A percentile compares a stretch with the other conserved stretches of the same genome.
These are phyloP conservation scores for Synanthedon formicaeformis DNA, from an alignment of 2,888 invertebrate genomes.

Conservation along the genomic window DNA sequence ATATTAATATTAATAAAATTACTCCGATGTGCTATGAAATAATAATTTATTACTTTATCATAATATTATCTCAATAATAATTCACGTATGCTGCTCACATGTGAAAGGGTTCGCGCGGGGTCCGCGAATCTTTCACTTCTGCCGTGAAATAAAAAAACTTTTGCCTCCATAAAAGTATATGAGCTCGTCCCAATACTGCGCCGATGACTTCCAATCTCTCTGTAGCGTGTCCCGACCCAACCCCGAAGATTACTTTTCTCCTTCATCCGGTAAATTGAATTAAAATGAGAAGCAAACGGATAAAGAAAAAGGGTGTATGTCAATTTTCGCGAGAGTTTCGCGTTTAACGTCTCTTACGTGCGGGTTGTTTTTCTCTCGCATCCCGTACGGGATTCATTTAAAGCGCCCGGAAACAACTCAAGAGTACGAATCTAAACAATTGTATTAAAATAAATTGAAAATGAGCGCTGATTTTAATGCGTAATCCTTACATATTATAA, in stretches of 20 bases:
- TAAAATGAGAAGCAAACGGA: constrained; percentile 65
- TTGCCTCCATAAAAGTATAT: constrained; percentile 64
- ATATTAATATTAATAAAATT: no score
- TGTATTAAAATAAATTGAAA: background rate
- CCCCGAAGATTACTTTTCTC: constrained; percentile 66
- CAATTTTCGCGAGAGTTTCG: constrained; percentile 50
- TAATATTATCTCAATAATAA: constrained; percentile 25
- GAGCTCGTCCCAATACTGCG: constrained; percentile 66
- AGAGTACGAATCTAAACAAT: background rate
- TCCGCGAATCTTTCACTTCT: constrained; percentile 58
- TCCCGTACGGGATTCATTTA: background rate
- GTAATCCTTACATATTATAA: no score
- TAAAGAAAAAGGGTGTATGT: constrained; percentile 55
- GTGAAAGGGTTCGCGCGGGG: constrained; percentile 32
- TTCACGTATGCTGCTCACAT: constrained; percentile 43
- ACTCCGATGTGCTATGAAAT: no score
- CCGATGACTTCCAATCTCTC: constrained; percentile 67
- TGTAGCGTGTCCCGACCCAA: constrained; percentile 57
- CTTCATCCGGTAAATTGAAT: constrained; percentile 67
- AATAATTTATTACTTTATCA: background rate
- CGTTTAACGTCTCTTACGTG: constrained; percentile 35
- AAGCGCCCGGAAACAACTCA: background rate
- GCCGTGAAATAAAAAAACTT: constrained; percentile 58
- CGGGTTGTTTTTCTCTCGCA: constrained; percentile 10
- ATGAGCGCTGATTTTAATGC: no score